Percentiles rank a stretch among this genome's conserved stretches.
Evolutionary conservation across 2,113 vertebrate species (phyloP).

Genomic region (Antigone vipio): DNA sequence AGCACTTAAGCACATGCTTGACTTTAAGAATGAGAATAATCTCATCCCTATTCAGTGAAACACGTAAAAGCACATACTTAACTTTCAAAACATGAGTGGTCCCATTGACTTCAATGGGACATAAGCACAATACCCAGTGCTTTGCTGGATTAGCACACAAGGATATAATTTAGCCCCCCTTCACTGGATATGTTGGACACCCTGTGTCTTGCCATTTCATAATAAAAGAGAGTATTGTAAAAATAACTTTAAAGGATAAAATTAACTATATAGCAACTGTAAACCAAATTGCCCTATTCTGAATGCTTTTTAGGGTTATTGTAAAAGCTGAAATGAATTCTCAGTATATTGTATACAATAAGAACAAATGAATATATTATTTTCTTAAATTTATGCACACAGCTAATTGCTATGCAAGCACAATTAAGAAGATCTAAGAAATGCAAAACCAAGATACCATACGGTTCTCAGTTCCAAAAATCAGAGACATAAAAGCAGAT

Average conservation of each 20-base stretch:
- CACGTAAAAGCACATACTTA: not conserved
- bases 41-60: not conserved
- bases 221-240: not conserved
- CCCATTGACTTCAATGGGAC: not conserved
- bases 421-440: constrained; percentile 70
- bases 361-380: constrained; percentile 20
- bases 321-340: not conserved
- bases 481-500: constrained; percentile 47
- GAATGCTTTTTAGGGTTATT: not conserved
- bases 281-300: not conserved
- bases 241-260: not conserved
- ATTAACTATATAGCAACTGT: not conserved
- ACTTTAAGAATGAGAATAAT: constrained; percentile 13
- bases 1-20: constrained; percentile 9
- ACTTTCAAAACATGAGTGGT: constrained; percentile 22
- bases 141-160: not conserved
- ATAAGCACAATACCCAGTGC: not conserved
- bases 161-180: not conserved
- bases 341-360: not conserved
- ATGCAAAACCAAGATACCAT: constrained; percentile 61
- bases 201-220: not conserved
- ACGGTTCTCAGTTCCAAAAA: constrained; percentile 64
- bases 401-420: constrained; percentile 60
- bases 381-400: constrained; percentile 55
- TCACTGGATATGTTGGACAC: not conserved